phyloP scores from a whole-genome alignment of 2,113 vertebrate genomes.

The Salminus brasiliensis region DNA sequence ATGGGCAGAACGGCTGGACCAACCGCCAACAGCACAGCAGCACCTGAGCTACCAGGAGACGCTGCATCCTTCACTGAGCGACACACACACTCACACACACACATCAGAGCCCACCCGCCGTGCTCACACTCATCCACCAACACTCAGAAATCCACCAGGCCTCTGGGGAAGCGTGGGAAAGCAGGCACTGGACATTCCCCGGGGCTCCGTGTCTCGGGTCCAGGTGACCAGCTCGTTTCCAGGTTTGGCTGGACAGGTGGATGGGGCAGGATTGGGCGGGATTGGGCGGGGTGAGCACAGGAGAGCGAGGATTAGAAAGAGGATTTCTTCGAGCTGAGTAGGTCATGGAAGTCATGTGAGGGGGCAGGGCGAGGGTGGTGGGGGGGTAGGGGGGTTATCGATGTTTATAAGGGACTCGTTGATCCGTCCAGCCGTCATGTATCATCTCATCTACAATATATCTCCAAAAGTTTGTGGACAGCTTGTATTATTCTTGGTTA shows the following conservation, averaged over 20 bases:
- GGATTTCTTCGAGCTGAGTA: conserved; percentile 68
- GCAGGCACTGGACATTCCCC: background rate
- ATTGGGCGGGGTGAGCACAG: conserved; percentile 1
- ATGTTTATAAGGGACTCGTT: no score
- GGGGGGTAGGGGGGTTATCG: no score
- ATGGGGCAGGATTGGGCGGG: conserved; percentile 46
- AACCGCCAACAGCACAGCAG: conserved; percentile 73
- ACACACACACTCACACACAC: conserved; percentile 12
- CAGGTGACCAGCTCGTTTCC: background rate
- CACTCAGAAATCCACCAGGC: background rate
- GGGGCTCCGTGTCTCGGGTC: background rate
- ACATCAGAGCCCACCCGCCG: conserved; percentile 31
- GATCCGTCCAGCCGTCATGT: no score
- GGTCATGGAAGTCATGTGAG: conserved; percentile 58
- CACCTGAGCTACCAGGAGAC: conserved; percentile 73
- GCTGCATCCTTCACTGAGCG: conserved; percentile 42
- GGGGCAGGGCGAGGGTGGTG: no score
- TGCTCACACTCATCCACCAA: background rate
- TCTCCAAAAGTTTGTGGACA: no score
- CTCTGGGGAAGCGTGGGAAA: background rate
- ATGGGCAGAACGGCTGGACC: conserved; percentile 83
- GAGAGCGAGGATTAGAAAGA: conserved; percentile 65
- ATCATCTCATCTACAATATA: no score
- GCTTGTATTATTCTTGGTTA: no score
- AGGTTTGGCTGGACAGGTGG: conserved; percentile 41